Percentiles rank a stretch among this genome's conserved stretches.
Conservation (phyloP, 2,797 vertebrate species). For the Crenichthys baileyi region DNA sequence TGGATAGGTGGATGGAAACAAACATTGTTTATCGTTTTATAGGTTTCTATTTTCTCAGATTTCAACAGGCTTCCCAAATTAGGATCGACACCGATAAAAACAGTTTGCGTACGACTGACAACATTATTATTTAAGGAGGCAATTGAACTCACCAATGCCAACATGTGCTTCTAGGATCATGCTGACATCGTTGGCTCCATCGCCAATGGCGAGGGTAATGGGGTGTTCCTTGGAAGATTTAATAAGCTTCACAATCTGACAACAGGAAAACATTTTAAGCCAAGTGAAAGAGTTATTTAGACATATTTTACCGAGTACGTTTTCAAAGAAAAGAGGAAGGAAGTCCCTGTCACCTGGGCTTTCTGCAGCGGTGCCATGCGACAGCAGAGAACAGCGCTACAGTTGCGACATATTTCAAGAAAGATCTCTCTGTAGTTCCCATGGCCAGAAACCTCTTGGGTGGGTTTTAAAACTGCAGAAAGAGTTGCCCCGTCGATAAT, state of each 20-base stretch:
- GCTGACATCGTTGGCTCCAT: conserved; percentile 99
- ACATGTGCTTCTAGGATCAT: conserved; percentile 99
- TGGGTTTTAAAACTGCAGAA: conserved; percentile 90
- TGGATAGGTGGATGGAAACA: not conserved
- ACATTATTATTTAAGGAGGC: not conserved
- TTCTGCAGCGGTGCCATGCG: conserved; percentile 82
- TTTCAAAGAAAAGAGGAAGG: not conserved
- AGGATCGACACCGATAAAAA: not conserved
- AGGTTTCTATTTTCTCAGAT: conserved; percentile 4
- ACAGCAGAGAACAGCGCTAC: conserved; percentile 88
- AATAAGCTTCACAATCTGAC: conserved; percentile 96
- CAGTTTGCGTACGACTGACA: not conserved
- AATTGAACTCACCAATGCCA: conserved; percentile 89
- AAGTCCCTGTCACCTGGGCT: conserved; percentile 73
- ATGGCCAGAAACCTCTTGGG: conserved; percentile 80
- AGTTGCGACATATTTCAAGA: conserved; percentile 95
- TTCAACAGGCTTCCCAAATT: not conserved
- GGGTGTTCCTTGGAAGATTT: conserved; percentile 95
- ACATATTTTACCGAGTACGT: not conserved
- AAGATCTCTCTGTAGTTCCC: conserved; percentile 94
- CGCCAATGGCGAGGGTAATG: conserved; percentile 95
- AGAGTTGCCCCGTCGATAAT: conserved; percentile 97
- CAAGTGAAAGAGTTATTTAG: not conserved
- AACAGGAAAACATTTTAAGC: conserved; percentile 15
- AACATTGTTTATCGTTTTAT: not conserved